Percentiles rank a stretch among this genome's conserved stretches.
Evolutionary conservation across 1,140 invertebrate species (phyloP).

Genomic region (Polypedilum vanderplanki): DNA sequence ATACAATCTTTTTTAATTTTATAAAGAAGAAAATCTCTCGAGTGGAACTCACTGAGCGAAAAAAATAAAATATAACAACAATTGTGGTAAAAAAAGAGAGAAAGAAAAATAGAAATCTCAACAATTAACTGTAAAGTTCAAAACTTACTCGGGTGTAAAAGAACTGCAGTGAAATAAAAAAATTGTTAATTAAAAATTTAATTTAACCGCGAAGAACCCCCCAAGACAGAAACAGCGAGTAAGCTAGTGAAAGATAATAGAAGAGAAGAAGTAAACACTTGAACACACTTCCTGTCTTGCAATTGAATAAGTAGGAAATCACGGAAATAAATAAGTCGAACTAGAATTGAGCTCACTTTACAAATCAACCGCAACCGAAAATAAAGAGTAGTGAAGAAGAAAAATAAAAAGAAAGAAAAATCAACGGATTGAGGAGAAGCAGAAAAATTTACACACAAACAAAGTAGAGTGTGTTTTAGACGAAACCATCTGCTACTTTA

Average conservation of each 20-base stretch:
- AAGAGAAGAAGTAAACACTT: neutral
- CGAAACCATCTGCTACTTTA: conserved; percentile 20
- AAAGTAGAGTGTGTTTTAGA: neutral
- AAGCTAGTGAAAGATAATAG: too few relatives aligned
- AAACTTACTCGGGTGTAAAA: conserved; percentile 21
- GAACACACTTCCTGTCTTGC: neutral
- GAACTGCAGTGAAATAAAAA: neutral
- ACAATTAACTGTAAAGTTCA: conserved; percentile 23
- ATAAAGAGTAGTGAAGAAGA: neutral
- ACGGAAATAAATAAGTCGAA: conserved; percentile 15
- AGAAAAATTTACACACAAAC: conserved; percentile 22
- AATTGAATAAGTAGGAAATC: neutral
- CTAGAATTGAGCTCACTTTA: conserved; percentile 13
- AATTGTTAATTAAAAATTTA: conserved; percentile 26
- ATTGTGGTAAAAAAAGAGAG: neutral
- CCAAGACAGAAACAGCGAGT: neutral
- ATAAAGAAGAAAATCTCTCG: neutral
- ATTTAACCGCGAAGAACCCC: conserved; percentile 7
- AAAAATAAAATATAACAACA: conserved; percentile 24
- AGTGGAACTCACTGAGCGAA: neutral
- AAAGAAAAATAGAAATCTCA: neutral
- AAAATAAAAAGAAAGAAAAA: neutral
- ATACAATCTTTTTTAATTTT: neutral
- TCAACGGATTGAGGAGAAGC: conserved; percentile 11
- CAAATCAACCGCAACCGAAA: conserved; percentile 25